Evolutionary conservation across 2,888 invertebrate species (phyloP).

Genomic region (Ochropacha duplaris): DNA sequence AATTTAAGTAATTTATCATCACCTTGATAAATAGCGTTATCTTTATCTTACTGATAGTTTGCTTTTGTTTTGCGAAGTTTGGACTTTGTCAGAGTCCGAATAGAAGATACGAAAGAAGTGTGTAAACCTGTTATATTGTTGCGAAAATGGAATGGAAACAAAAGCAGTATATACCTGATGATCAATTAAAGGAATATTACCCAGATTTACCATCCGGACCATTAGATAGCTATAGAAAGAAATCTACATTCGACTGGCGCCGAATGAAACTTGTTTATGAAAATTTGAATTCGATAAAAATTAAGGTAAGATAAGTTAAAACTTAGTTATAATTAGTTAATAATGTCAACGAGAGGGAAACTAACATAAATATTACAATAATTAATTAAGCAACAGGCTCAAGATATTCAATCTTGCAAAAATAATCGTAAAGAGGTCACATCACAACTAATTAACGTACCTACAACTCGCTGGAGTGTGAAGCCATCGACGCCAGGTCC

Average conservation of each 20-base stretch:
- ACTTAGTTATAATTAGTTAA: too few species aligned
- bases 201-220: slow-evolving; percentile 85
- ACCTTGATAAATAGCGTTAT: not conserved
- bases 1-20: not conserved
- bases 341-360: too few species aligned
- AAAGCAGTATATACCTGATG: slow-evolving; percentile 43
- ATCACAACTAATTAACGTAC: too few species aligned
- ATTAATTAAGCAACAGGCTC: too few species aligned
- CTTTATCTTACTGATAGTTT: not conserved
- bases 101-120: not conserved
- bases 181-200: slow-evolving; percentile 67
- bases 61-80: not conserved
- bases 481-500: too few species aligned
- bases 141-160: slow-evolving; percentile 22
- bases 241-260: slow-evolving; percentile 87
- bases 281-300: slow-evolving; percentile 53
- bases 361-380: too few species aligned
- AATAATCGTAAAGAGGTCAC: too few species aligned
- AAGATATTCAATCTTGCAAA: too few species aligned
- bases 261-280: slow-evolving; percentile 77
- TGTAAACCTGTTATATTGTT: not conserved
- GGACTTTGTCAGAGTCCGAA: not conserved
- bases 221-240: slow-evolving; percentile 84
- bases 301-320: slow-evolving; percentile 60
- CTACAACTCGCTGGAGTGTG: too few species aligned